Conservation (phyloP, 1,140 invertebrate species). For the Ceratina japonica region DNA sequence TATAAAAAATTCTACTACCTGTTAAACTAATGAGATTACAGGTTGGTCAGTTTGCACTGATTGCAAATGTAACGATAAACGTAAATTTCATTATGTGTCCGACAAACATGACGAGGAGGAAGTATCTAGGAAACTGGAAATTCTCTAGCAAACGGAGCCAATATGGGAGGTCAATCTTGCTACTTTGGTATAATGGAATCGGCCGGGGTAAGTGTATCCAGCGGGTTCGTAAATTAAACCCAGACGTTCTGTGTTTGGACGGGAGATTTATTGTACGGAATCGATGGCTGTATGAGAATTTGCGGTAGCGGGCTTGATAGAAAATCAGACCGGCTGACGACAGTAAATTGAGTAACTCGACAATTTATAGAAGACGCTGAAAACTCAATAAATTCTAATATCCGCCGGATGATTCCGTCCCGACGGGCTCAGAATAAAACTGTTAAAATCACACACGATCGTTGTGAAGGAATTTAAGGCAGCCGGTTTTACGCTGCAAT, state of each 20-base stretch:
- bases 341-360: neutral
- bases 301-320: constrained; percentile 7
- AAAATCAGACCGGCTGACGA: constrained; percentile 2
- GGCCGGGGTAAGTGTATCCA: neutral
- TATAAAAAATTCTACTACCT: too few relatives aligned
- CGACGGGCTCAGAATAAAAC: too few relatives aligned
- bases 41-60: too few relatives aligned
- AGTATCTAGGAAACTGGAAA: neutral
- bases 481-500: neutral
- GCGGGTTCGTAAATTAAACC: constrained; percentile 25
- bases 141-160: neutral
- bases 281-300: constrained; percentile 23
- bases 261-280: constrained; percentile 9
- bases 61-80: too few relatives aligned
- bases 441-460: neutral
- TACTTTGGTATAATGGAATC: constrained; percentile 6
- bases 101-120: too few relatives aligned
- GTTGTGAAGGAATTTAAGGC: neutral
- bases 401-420: too few relatives aligned
- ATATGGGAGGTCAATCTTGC: neutral
- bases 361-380: neutral
- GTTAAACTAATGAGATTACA: too few relatives aligned
- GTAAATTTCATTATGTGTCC: too few relatives aligned
- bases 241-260: constrained; percentile 9
- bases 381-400: neutral